These are phyloP conservation scores for Liodrosophila aerea DNA, from an alignment of 2,888 invertebrate genomes.

Conservation along the genomic window DNA sequence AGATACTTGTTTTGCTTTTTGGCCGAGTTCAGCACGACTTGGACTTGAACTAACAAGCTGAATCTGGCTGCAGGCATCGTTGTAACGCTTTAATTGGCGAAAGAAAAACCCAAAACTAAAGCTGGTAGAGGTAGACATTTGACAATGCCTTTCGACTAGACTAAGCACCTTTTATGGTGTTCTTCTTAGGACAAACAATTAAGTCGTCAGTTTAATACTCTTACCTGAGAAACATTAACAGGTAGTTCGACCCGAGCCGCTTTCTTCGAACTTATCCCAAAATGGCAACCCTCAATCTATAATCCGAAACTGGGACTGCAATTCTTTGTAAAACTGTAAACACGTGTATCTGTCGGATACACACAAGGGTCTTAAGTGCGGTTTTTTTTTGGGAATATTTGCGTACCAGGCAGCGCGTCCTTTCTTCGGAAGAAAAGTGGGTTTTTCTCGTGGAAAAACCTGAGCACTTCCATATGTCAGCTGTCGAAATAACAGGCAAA, in stretches of 20 bases:
- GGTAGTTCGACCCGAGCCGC: slow-evolving; percentile 7
- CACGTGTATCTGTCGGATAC: slow-evolving; percentile 27
- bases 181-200: slow-evolving; percentile 47
- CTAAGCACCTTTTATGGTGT: not conserved
- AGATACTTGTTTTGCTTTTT: slow-evolving; percentile 37
- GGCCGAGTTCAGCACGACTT: slow-evolving; percentile 53
- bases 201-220: slow-evolving; percentile 49
- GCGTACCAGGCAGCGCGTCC: slow-evolving; percentile 36
- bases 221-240: slow-evolving; percentile 31
- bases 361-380: slow-evolving; percentile 39
- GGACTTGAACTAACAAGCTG: slow-evolving; percentile 57
- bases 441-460: slow-evolving; percentile 22
- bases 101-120: slow-evolving; percentile 21
- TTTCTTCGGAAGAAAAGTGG: slow-evolving; percentile 19
- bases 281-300: slow-evolving; percentile 57
- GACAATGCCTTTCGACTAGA: slow-evolving; percentile 34
- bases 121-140: slow-evolving; percentile 7
- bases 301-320: slow-evolving; percentile 55
- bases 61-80: slow-evolving; percentile 42
- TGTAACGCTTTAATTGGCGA: slow-evolving; percentile 58
- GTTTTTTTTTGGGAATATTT: slow-evolving; percentile 20
- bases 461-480: slow-evolving; percentile 15
- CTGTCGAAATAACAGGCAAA: slow-evolving; percentile 12
- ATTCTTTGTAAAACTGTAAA: slow-evolving; percentile 54
- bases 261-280: slow-evolving; percentile 48